Percentiles rank a stretch among this genome's conserved stretches.
These are phyloP conservation scores for Lamellibrachia columna DNA, from an alignment of 2,888 invertebrate genomes.

Conservation along the genomic window DNA sequence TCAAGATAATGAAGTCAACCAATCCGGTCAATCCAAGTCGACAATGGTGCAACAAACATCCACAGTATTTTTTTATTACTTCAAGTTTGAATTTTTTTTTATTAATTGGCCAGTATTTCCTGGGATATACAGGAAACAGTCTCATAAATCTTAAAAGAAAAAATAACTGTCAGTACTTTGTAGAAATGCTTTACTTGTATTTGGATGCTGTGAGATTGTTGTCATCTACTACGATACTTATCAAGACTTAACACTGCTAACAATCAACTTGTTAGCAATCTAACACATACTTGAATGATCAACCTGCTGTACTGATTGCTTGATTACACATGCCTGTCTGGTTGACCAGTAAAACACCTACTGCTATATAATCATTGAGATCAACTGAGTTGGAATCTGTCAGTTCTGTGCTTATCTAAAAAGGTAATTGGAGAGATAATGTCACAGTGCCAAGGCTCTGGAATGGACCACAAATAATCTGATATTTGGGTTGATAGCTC, in stretches of 20 bases:
- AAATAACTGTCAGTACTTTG: not conserved
- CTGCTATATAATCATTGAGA: not conserved
- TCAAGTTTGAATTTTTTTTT: no score
- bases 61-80: no score
- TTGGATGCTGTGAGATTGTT: not conserved
- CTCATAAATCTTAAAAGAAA: not conserved
- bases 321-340: not conserved
- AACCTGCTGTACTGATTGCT: not conserved
- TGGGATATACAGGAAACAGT: not conserved
- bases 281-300: conserved; percentile 12
- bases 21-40: not conserved
- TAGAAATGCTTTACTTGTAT: not conserved
- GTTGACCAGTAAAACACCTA: not conserved
- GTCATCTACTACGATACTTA: not conserved
- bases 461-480: not conserved
- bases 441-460: not conserved
- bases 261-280: not conserved
- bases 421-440: conserved; percentile 7
- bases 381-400: not conserved
- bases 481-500: not conserved
- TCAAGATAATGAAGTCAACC: not conserved
- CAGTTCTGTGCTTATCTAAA: not conserved
- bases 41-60: not conserved
- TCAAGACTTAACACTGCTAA: not conserved
- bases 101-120: no score